Evolutionary conservation across 2,113 vertebrate species (phyloP).

Genomic region (Nibea coibor): DNA sequence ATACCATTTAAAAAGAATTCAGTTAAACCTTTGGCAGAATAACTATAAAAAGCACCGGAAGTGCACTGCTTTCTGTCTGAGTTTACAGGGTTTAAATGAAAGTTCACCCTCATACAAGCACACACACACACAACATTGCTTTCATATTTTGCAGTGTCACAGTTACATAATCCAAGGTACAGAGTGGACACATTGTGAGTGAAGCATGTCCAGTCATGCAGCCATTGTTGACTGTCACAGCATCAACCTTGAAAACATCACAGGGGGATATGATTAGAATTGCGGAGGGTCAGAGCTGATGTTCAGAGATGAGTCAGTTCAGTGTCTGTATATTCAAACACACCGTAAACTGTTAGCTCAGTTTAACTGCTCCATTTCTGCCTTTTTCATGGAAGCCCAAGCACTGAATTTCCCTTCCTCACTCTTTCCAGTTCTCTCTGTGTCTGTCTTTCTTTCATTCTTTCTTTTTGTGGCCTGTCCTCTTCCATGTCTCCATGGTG

Average conservation of each 20-base stretch:
- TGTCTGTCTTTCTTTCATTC: too few species aligned
- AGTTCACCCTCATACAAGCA: neutral
- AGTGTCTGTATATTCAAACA: neutral
- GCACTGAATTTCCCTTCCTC: too few species aligned
- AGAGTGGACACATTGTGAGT: slow-evolving; percentile 1
- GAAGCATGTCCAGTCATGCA: slow-evolving; percentile 24
- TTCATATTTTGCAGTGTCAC: slow-evolving; percentile 18
- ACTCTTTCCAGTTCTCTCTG: too few species aligned
- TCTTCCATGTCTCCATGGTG: too few species aligned
- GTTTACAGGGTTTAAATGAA: neutral
- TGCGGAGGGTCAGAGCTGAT: neutral
- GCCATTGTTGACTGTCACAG: slow-evolving; percentile 4
- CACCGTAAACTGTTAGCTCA: neutral
- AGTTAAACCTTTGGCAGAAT: neutral
- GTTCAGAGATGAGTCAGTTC: neutral
- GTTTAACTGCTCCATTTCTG: too few species aligned
- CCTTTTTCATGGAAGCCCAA: too few species aligned
- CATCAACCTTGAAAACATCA: slow-evolving; percentile 8
- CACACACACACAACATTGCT: neutral
- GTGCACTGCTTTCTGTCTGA: neutral
- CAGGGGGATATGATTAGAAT: neutral
- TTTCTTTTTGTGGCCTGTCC: too few species aligned
- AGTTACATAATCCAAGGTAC: slow-evolving; percentile 11
- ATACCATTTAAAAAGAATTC: neutral
- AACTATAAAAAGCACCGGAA: neutral